These are phyloP conservation scores for Esox niger DNA, from an alignment of 2,113 vertebrate genomes.

Conservation along the genomic window DNA sequence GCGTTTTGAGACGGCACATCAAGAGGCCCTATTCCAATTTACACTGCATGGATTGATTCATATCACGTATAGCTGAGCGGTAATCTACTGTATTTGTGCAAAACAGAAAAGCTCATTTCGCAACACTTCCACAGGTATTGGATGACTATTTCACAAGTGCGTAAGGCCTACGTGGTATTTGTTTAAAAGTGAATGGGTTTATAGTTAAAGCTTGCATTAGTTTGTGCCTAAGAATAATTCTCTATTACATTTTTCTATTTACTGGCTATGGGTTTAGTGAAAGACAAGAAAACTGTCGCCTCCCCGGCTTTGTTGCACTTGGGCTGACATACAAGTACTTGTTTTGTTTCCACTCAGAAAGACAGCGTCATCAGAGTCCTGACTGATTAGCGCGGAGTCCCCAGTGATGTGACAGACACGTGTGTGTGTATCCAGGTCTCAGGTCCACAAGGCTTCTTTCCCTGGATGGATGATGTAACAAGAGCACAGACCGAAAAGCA, in stretches of 20 bases:
- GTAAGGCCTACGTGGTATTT: background rate
- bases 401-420: conserved; percentile 47
- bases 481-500: conserved; percentile 7
- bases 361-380: conserved; percentile 34
- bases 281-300: too few relatives aligned
- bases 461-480: conserved; percentile 50
- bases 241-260: too few relatives aligned
- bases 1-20: too few relatives aligned
- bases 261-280: too few relatives aligned
- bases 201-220: background rate
- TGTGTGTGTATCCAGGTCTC: conserved; percentile 38
- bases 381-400: conserved; percentile 46
- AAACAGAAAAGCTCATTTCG: background rate
- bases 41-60: background rate
- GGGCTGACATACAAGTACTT: conserved; percentile 40
- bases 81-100: background rate
- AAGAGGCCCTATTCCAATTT: too few relatives aligned
- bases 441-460: background rate
- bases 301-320: background rate
- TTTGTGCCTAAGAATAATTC: too few relatives aligned
- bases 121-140: background rate
- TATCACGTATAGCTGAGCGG: background rate
- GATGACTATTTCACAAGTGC: background rate
- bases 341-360: conserved; percentile 46
- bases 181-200: background rate